A percentile compares a stretch with the other conserved stretches of the same genome.
Evolutionary conservation across 2,113 vertebrate species (phyloP).

Genomic region (Athene noctua): DNA sequence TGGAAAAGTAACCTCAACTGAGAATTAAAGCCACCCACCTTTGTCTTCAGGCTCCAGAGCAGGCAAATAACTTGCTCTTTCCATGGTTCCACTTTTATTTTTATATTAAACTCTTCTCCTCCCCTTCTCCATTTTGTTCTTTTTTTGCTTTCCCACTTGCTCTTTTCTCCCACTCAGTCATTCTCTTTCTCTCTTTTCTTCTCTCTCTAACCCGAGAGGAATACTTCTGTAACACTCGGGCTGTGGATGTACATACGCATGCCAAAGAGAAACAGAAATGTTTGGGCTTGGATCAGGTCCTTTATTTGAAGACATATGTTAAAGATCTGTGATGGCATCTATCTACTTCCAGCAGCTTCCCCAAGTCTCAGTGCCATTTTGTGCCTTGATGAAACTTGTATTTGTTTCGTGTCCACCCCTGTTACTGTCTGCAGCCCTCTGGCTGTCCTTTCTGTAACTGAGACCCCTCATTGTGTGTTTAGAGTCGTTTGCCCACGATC

Average conservation of each 20-base stretch:
- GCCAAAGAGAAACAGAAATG: neutral
- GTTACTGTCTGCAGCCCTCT: neutral
- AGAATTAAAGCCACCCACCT: conserved; percentile 25
- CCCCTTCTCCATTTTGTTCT: neutral
- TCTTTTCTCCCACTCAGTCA: neutral
- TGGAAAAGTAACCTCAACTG: conserved; percentile 12
- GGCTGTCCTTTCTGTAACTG: neutral
- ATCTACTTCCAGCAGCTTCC: neutral
- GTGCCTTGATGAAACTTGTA: neutral
- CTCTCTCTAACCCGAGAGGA: neutral
- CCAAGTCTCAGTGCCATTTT: neutral
- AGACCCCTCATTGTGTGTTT: neutral
- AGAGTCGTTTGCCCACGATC: neutral
- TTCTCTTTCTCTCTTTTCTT: neutral
- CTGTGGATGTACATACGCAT: rapidly evolving
- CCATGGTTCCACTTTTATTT: neutral
- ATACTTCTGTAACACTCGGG: neutral
- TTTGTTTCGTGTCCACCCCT: neutral
- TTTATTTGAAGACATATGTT: neutral
- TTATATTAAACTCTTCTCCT: neutral
- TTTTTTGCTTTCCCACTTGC: neutral
- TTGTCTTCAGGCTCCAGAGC: neutral
- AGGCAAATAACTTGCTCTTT: neutral
- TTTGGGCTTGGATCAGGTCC: neutral
- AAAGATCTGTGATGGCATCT: neutral